phyloP scores from a whole-genome alignment of 2,113 vertebrate genomes.

The Marmota monax region DNA sequence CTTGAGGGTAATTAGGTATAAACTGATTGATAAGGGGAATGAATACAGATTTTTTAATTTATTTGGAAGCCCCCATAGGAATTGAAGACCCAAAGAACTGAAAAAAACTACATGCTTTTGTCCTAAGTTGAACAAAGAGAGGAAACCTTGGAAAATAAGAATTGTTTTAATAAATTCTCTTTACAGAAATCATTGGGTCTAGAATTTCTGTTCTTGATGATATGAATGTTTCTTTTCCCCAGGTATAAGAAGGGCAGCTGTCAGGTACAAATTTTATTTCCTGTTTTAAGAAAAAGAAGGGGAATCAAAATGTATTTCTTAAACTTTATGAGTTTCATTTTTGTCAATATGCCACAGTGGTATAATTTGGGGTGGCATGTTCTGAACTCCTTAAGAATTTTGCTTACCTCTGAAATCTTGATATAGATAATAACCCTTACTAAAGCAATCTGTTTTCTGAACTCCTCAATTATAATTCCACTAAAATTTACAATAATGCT shows the following conservation, averaged over 20 bases:
- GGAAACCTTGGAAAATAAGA: background rate
- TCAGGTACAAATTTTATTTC: background rate
- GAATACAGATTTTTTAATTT: background rate
- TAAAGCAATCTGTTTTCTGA: background rate
- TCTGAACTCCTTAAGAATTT: background rate
- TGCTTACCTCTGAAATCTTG: background rate
- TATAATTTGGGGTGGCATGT: background rate
- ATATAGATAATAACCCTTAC: background rate
- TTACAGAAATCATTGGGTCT: background rate
- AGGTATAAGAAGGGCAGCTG: background rate
- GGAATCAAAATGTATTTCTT: background rate
- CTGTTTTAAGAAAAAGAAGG: background rate
- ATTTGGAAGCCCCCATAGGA: background rate
- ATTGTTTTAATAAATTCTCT: background rate
- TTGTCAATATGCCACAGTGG: background rate
- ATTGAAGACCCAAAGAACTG: background rate
- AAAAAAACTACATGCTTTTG: background rate
- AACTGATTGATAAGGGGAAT: background rate
- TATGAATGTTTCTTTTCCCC: background rate
- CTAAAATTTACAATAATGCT: background rate
- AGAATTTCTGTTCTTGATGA: background rate
- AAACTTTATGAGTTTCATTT: background rate
- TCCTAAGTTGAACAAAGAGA: background rate
- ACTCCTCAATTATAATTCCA: background rate
- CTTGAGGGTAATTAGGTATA: background rate